These are phyloP conservation scores for Odontothrips loti DNA, from an alignment of 2,888 invertebrate genomes.

Conservation along the genomic window DNA sequence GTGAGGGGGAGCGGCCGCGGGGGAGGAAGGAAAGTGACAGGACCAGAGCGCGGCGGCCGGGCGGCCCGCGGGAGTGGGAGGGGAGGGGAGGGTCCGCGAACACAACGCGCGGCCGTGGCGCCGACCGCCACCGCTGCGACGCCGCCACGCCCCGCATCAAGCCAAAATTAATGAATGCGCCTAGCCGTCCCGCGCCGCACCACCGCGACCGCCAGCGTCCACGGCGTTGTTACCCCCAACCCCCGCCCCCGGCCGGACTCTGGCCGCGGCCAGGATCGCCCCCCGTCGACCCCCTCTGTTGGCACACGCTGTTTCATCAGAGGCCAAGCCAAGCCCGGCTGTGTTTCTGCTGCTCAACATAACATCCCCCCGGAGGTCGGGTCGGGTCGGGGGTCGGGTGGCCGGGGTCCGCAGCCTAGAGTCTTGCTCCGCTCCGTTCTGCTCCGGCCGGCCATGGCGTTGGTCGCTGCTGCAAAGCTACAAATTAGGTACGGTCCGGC, in stretches of 20 bases:
- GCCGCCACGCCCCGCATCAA: neutral
- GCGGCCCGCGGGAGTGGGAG: neutral
- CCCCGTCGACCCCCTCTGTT: neutral
- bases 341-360: neutral
- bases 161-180: slow-evolving; percentile 19
- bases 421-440: neutral
- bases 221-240: neutral
- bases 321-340: neutral
- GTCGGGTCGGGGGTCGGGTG: neutral
- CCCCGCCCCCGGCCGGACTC: neutral
- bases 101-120: neutral
- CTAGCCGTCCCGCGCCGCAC: slow-evolving; percentile 37
- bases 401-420: too few relatives aligned
- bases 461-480: slow-evolving; percentile 11
- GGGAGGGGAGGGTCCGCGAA: too few relatives aligned
- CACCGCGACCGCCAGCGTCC: slow-evolving; percentile 35
- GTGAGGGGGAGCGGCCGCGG: neutral
- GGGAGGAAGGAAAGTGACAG: too few relatives aligned
- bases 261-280: neutral
- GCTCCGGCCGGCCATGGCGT: slow-evolving; percentile 27
- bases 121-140: neutral
- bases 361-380: neutral
- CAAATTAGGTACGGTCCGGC: neutral
- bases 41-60: too few relatives aligned
- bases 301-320: neutral